Evolutionary conservation across 1,140 invertebrate species (phyloP), one percentile per base, ranked within the genome.

Genomic region (Zaprionus kolodkinae): DNA sequence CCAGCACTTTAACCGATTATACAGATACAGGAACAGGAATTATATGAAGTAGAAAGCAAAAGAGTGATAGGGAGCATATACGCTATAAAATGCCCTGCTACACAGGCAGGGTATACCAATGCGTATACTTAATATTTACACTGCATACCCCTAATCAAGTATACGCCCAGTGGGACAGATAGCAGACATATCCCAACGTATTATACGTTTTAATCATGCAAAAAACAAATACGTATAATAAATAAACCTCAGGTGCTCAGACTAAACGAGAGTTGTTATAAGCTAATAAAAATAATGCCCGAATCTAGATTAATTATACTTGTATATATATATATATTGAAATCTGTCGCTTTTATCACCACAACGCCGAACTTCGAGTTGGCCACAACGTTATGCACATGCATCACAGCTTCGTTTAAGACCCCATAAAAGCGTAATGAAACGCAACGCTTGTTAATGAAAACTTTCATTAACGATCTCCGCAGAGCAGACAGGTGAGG

Each of bases 371-470:
- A 65, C 70, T 73, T 80, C 73, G 77, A 48, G 55, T 40, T 71
- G 57, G 68, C 52, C 78, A 64, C 21, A 21, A 21, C 17, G 72
- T 45, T 38, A 75, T 40, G 27, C 65, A 45, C 68, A 60, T 25
- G 17, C 17, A 17, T 17, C 21, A 11, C 68, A 59, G 56, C 38
- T 9, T 52, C 55, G 63, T 67, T 84, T 67, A 69, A 56, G 45
- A 57, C 62, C 72, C 66, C 48, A 80, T 84, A 77, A 80, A 77
- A 79, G 35, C 50, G 62, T 64, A 74, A 67, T 54, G 43, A 64
- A 87, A 73, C 75, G 84, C 66, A 72, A 82, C 57, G 72, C 63
- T 77, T 67, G 71, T 88, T 88, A 84, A 88, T 84, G 71, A 65
- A 74, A 89, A 78, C 68, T 81, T 78, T 72, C 74, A 76, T 89